Base-by-base conservation (phyloP, 2,797 vertebrate species). In the Philypnodon macrostomus region DNA sequence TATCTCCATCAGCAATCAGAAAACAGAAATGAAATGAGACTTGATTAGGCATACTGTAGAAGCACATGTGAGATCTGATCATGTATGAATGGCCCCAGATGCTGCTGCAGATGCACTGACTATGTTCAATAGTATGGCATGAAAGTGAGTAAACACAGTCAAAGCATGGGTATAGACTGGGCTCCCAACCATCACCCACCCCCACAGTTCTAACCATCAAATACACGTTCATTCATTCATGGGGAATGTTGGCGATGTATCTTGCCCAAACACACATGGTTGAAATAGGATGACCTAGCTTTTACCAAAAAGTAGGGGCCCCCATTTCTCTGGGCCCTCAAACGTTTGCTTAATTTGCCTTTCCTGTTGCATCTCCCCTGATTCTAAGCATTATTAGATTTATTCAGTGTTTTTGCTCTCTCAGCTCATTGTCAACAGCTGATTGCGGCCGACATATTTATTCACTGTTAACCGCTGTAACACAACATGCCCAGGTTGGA, bases 361-460 rank as follows among this genome's bases (percentile, higher is more conserved):
- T n/a, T n/a, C n/a, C n/a, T n/a, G n/a, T n/a, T n/a, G n/a, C n/a
- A n/a, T n/a, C n/a, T n/a, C n/a, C n/a, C n/a, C n/a, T n/a, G n/a
- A n/a, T n/a, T n/a, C 14, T 23, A 21, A 33, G 44, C 18, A 21
- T 21, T 7, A 13, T 19, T 23, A 27, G 23, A 18, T 49, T 11
- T 21, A 15, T 31, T 27, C 26, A 3, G 45, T 19, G 45, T 36
- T 44, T 12, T 35, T 10, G 4, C 24, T 46, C 13, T 57, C 15
- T 16, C 4, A 53, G 42, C 62, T 67, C 50, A 49, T 36, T 51
- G 45, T 14, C 46, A 57, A 14, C 42, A 56, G 34, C 42, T 55
- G 50, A 53, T 65, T 52, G 51, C 29, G 52, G 44, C 47, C 21
- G 62, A 58, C 58, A 38, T 32, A 64, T 69, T 68, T 70, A 70